Evolutionary conservation across 2,797 vertebrate genomes (phyloP), one percentile per base, ranked within the genome.

Genomic region (Gymnocypris eckloni): DNA sequence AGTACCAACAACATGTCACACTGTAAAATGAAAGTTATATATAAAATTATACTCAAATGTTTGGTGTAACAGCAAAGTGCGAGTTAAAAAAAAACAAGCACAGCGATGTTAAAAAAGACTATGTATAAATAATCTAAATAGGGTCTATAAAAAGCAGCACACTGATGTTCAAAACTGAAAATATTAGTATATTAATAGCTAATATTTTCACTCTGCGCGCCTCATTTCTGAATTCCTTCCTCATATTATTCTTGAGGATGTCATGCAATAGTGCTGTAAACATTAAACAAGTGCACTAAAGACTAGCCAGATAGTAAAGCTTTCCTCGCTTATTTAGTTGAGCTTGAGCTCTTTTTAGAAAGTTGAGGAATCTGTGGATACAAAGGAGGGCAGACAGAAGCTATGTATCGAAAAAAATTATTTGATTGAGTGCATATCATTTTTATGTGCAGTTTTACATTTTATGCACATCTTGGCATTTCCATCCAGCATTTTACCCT

Each of bases 281-380:
- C 73, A 76, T 76, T 37, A 75, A 20, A 20, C 72, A 11, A 33
- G 16, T 6, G 10, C 16, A 33, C 28, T 18, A 37, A 52, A 52
- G 18, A 54, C 50, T 56, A 54, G 9, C 50, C 18, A 39, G 20
- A 39, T 28, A 77, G 50, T 13, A 7, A 56, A 20, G 9, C n/a
- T 45, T 45, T 43, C 10, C 10, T 6, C 2, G 6, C 13, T 75
- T 52, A 7, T 37, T 37, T 54, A 22, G 33, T 12, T 16, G 28
- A 66, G 64, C 10, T 12, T 37, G 73, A 54, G 73, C 48, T 76
- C 16, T 54, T 76, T 75, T 37, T 76, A 76, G 28, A 37, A 76
- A 2, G 73, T 11, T 54, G 5, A 20, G 28, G 16, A 20, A 20
- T 33, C 48, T 75, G 45, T 52, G 72, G 48, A 54, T 76, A 22